Conservation (phyloP, 2,113 vertebrate species). For the Nyctereutes procyonoides region DNA sequence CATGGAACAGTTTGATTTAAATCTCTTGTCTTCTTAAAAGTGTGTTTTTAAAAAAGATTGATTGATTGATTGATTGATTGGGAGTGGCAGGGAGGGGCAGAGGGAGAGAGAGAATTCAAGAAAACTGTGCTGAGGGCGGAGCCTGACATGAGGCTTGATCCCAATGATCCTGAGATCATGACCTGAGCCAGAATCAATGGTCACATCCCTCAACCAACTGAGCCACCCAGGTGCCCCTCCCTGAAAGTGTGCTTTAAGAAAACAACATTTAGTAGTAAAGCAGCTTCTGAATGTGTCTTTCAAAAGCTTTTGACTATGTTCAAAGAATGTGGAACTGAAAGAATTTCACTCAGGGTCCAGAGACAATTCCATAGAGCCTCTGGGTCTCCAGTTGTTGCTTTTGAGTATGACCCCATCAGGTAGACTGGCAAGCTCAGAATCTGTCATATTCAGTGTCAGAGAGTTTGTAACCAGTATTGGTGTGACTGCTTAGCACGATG, state of each 20-base stretch:
- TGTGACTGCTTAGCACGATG: not conserved
- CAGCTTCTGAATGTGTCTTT: slow-evolving; percentile 39
- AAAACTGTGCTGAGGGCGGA: not conserved
- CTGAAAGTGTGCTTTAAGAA: not conserved
- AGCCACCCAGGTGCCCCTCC: not conserved
- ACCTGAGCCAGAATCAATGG: not conserved
- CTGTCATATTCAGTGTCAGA: not conserved
- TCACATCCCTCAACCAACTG: not conserved
- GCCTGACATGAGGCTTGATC: not conserved
- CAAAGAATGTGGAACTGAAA: not conserved
- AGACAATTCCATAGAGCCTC: not conserved
- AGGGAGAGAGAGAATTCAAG: not conserved
- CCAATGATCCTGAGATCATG: not conserved
- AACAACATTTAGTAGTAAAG: not conserved
- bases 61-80: too few species aligned
- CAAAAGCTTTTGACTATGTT: slow-evolving; percentile 17
- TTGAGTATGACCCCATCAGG: not conserved
- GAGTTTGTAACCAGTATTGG: not conserved
- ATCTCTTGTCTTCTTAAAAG: slow-evolving; percentile 5
- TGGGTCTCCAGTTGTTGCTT: not conserved
- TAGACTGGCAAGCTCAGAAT: not conserved
- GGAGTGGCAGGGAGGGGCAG: not conserved
- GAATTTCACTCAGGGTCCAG: not conserved
- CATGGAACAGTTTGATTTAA: slow-evolving; percentile 13
- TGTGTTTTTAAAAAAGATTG: too few species aligned